Evolutionary conservation across 2,888 invertebrate genomes (phyloP).

Genomic region (Axea sp.): DNA sequence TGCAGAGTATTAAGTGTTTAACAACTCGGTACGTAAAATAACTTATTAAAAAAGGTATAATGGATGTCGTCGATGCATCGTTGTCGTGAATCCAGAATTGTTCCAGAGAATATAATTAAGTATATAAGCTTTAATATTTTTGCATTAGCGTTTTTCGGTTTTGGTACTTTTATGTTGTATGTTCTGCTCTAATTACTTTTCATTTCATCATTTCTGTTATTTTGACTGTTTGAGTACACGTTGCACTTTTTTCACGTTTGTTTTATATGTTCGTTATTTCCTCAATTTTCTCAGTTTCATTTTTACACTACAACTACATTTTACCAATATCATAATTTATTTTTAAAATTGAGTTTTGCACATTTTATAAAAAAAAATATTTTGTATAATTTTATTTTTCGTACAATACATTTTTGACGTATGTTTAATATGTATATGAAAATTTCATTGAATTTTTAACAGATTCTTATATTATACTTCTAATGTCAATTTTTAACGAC

Average conservation of each 20-base stretch:
- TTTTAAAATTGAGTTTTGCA: too few species aligned
- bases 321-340: too few species aligned
- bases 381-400: too few species aligned
- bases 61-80: conserved; percentile 53
- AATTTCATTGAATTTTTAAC: too few species aligned
- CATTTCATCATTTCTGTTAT: conserved; percentile 43
- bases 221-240: conserved; percentile 43
- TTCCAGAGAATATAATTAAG: conserved; percentile 37
- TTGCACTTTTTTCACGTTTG: conserved; percentile 20
- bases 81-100: conserved; percentile 52
- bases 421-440: too few species aligned
- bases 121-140: conserved; percentile 28
- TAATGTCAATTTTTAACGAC: too few species aligned
- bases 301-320: conserved; percentile 22
- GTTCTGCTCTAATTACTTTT: conserved; percentile 28
- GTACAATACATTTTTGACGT: too few species aligned
- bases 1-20: neutral
- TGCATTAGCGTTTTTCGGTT: conserved; percentile 49
- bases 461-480: too few species aligned
- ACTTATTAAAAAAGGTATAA: conserved; percentile 10
- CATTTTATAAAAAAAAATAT: too few species aligned
- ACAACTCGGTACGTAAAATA: neutral
- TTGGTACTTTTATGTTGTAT: conserved; percentile 42
- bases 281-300: conserved; percentile 31
- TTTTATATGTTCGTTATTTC: too few species aligned